Conservation (phyloP, 2,888 invertebrate genomes). For the Tupiocoris notatus region DNA sequence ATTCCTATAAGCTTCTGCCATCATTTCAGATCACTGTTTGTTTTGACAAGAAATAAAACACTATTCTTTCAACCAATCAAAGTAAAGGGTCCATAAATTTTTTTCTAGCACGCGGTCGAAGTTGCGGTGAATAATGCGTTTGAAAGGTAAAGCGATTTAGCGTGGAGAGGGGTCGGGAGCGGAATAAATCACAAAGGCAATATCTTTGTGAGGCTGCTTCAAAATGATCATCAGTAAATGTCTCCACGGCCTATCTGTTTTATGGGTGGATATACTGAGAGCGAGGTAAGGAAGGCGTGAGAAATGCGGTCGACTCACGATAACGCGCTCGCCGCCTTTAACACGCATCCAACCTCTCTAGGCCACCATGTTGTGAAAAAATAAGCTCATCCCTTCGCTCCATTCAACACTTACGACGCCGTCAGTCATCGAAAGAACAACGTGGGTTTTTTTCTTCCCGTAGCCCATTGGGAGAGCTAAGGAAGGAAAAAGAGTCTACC, state of each 20-base stretch:
- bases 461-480: not conserved
- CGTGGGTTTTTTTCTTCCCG: not conserved
- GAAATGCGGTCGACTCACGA: slow-evolving; percentile 7
- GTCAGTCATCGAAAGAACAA: not conserved
- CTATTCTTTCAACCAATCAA: too few species aligned
- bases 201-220: not conserved
- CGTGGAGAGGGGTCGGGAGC: not conserved
- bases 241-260: slow-evolving; percentile 9
- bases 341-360: not conserved
- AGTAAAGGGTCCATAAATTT: not conserved
- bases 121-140: not conserved
- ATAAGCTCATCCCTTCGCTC: not conserved
- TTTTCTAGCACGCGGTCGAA: not conserved
- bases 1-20: too few species aligned
- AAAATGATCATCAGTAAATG: slow-evolving; percentile 12
- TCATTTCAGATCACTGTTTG: too few species aligned
- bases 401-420: not conserved
- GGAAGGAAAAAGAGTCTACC: not conserved
- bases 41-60: too few species aligned
- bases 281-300: not conserved
- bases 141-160: not conserved
- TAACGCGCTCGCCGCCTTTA: not conserved
- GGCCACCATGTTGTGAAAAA: not conserved
- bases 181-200: not conserved
- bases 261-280: slow-evolving; percentile 3